Base-by-base conservation (phyloP, 2,113 vertebrate genomes). In the Epinephelus lanceolatus region DNA sequence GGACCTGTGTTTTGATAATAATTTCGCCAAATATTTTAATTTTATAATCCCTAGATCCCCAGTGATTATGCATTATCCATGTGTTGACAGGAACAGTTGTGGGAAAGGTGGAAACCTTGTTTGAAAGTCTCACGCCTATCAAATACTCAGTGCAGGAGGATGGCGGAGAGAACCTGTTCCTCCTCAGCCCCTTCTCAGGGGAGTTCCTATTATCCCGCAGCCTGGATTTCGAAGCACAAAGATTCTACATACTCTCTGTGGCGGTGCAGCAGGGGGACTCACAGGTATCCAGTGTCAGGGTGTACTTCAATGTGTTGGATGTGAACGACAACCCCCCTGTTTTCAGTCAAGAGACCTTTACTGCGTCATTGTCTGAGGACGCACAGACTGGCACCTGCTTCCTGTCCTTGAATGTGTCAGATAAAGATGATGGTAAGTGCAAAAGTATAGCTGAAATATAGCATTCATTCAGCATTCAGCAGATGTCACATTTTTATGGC, bases 251-350 rank as follows among this genome's bases (percentile, higher is more conserved):
- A 82, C 92, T 95, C 80, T 91, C 93, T n/a, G 94, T 94, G 78
- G 90, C 69, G 55, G 84, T 68, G 23, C 89, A 91, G 83, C 85
- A 84, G 71, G 83, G 91, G 75, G 91, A 88, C 52, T 57, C 37
- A 4, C 85, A 80, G 59, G 86, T 92, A 19, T 90, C 87, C 53
- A 77, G 91, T 88, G 91, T 94, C 91, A 89, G 95, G 70, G 94
- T 95, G 14, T 96, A 95, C 84, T 94, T 96, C 84, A 96, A 89
- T 51, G 94, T 95, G 84, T 30, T 94, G 70, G 93, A 96, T 69
- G 93, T 95, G 78, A 96, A 96, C 6, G 95, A 95, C 89, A 96
- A 96, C 81, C 87, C 91, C 19, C 95, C 95, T 10, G 78, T 92
- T 65, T 95, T 95, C 82, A 88, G 86, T 30, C 87, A 76, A 51